phyloP scores from a whole-genome alignment of 1,140 invertebrate species.

The Heliconius eleuchia region DNA sequence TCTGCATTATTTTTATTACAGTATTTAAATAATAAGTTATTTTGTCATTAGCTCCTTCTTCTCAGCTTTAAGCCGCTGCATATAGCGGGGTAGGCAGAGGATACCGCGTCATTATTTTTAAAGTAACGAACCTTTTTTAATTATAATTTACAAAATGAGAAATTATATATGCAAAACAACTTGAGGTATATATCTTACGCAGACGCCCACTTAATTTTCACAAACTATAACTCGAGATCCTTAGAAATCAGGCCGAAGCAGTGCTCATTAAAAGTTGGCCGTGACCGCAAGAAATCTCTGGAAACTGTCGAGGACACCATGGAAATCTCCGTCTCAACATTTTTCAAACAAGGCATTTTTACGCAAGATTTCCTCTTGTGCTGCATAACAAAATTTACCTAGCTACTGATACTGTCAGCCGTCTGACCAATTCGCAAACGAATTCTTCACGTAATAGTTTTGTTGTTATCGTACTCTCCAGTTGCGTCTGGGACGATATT shows the following conservation, averaged over 20 bases:
- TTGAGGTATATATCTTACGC: neutral
- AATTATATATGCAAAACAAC: too few species aligned
- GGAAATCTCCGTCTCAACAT: slow-evolving; percentile 64
- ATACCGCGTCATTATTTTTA: too few species aligned
- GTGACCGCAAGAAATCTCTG: slow-evolving; percentile 51
- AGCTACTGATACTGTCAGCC: slow-evolving; percentile 56
- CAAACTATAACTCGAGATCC: slow-evolving; percentile 46
- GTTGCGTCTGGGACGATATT: slow-evolving; percentile 76
- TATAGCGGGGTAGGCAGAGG: too few species aligned
- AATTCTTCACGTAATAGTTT: slow-evolving; percentile 73
- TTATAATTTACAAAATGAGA: too few species aligned
- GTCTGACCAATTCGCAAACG: slow-evolving; percentile 64
- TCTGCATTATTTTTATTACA: too few species aligned
- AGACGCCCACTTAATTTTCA: slow-evolving; percentile 46
- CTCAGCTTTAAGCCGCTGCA: too few species aligned
- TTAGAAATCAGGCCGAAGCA: slow-evolving; percentile 56
- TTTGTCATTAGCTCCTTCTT: too few species aligned
- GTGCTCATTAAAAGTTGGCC: slow-evolving; percentile 71
- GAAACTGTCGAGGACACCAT: slow-evolving; percentile 47
- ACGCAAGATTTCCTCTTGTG: slow-evolving; percentile 68
- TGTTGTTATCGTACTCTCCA: slow-evolving; percentile 77
- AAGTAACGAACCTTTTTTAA: too few species aligned
- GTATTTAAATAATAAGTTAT: too few species aligned
- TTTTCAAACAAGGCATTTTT: slow-evolving; percentile 56
- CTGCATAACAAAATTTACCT: slow-evolving; percentile 73